phyloP scores from a whole-genome alignment of 1,140 invertebrate genomes.

The Luehdorfia chinensis region DNA sequence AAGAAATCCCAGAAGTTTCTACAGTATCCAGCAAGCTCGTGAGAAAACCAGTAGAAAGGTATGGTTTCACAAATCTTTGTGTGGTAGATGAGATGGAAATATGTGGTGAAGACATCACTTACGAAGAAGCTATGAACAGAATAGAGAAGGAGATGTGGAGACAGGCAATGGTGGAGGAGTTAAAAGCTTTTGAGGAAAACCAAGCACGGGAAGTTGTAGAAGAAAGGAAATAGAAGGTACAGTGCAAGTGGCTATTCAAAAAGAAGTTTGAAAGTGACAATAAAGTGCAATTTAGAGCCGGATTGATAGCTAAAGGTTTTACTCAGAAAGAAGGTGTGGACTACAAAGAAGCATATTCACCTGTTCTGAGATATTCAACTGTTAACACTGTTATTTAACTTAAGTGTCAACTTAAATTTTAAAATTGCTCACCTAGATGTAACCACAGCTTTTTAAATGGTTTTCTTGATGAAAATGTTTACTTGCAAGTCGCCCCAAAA shows the following conservation, averaged over 20 bases:
- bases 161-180: conserved; percentile 24
- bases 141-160: conserved; percentile 23
- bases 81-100: conserved; percentile 16
- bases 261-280: conserved; percentile 28
- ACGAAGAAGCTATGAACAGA: conserved; percentile 22
- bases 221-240: conserved; percentile 17
- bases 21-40: too few relatives aligned
- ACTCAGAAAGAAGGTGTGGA: conserved; percentile 31
- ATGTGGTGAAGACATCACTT: conserved; percentile 20
- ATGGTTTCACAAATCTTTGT: conserved; percentile 18
- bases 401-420: conserved; percentile 29
- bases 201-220: conserved; percentile 25
- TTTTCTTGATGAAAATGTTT: conserved; percentile 17
- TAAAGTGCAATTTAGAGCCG: conserved; percentile 13
- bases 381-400: conserved; percentile 28
- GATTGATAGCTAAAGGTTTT: conserved; percentile 27
- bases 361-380: too few relatives aligned
- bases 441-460: conserved; percentile 25
- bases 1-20: too few relatives aligned
- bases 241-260: conserved; percentile 27
- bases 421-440: conserved; percentile 31
- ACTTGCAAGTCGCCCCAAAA: conserved; percentile 21
- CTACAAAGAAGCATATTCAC: conserved; percentile 28
- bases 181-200: conserved; percentile 26
- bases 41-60: conserved; percentile 21